phyloP scores from a whole-genome alignment of 2,797 vertebrate species.

The Megaceryle alcyon region DNA sequence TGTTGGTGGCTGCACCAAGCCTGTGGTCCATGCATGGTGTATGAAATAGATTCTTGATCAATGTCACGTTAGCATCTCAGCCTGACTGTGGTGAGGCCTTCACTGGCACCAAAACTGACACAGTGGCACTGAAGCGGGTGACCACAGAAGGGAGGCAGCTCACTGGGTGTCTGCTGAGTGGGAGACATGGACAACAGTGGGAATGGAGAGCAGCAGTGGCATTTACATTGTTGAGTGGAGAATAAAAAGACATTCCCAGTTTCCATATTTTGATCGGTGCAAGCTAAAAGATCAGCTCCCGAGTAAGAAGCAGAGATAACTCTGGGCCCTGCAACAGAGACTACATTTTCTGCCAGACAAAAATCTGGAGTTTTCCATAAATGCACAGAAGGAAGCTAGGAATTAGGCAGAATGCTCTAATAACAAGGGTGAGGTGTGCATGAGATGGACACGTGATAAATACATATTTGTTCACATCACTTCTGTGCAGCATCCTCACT shows the following conservation, averaged over 20 bases:
- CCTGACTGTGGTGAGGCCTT: background rate
- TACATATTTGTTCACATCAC: conserved; percentile 41
- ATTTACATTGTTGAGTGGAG: background rate
- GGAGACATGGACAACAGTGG: background rate
- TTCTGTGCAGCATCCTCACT: conserved; percentile 53
- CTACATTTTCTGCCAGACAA: conserved; percentile 39
- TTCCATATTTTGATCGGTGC: background rate
- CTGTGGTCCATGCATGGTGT: accelerated
- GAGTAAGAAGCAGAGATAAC: conserved; percentile 1
- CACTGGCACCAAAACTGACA: background rate
- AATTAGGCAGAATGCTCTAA: background rate
- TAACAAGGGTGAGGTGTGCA: conserved; percentile 14
- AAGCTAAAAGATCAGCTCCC: background rate
- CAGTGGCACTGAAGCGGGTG: background rate
- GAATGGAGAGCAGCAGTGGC: background rate
- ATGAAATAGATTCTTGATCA: background rate
- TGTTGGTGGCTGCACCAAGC: background rate
- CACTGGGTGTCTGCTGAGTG: background rate
- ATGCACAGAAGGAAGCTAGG: conserved; percentile 1
- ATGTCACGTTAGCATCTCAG: background rate
- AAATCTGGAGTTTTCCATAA: conserved; percentile 12
- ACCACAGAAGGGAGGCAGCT: background rate
- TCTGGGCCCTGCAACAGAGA: conserved; percentile 9
- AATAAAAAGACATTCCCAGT: background rate
- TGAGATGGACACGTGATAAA: conserved; percentile 31